These are phyloP conservation scores for Rhyzopertha dominica DNA, from an alignment of 1,140 invertebrate species.

Conservation along the genomic window DNA sequence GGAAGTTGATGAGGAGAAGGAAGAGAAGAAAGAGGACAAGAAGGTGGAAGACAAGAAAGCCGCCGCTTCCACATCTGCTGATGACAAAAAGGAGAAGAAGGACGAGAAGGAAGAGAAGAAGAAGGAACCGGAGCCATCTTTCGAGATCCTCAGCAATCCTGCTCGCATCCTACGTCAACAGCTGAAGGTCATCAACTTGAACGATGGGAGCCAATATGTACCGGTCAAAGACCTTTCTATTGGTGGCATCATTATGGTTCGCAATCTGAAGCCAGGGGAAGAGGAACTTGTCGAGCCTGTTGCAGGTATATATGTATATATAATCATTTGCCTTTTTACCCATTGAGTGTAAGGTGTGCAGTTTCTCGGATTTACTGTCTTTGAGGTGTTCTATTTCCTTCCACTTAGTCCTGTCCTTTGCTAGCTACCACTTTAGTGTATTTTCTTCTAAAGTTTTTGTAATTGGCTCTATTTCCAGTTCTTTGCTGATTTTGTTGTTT, in stretches of 20 bases:
- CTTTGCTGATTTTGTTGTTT: too few relatives aligned
- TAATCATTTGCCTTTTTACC: too few relatives aligned
- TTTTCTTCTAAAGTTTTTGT: too few relatives aligned
- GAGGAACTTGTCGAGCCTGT: constrained; percentile 92
- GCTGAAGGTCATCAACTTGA: constrained; percentile 77
- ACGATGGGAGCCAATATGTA: constrained; percentile 73
- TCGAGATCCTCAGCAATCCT: constrained; percentile 92
- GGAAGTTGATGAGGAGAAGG: constrained; percentile 46
- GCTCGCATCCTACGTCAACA: constrained; percentile 91
- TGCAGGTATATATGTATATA: constrained; percentile 46
- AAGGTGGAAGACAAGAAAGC: constrained; percentile 35
- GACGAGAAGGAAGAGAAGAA: constrained; percentile 58
- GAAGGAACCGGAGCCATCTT: constrained; percentile 81
- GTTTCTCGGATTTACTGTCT: too few relatives aligned
- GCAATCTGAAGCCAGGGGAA: constrained; percentile 74
- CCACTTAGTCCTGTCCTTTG: too few relatives aligned
- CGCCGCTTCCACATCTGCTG: constrained; percentile 38
- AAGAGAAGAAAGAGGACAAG: constrained; percentile 37
- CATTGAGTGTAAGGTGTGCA: constrained; percentile 6
- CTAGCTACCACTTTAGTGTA: too few relatives aligned
- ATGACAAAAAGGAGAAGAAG: constrained; percentile 42
- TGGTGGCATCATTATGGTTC: constrained; percentile 94
- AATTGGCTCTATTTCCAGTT: too few relatives aligned
- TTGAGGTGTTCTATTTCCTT: too few relatives aligned
- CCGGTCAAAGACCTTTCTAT: constrained; percentile 89